Conservation (phyloP, 2,113 vertebrate genomes). For the Carettochelys insculpta region DNA sequence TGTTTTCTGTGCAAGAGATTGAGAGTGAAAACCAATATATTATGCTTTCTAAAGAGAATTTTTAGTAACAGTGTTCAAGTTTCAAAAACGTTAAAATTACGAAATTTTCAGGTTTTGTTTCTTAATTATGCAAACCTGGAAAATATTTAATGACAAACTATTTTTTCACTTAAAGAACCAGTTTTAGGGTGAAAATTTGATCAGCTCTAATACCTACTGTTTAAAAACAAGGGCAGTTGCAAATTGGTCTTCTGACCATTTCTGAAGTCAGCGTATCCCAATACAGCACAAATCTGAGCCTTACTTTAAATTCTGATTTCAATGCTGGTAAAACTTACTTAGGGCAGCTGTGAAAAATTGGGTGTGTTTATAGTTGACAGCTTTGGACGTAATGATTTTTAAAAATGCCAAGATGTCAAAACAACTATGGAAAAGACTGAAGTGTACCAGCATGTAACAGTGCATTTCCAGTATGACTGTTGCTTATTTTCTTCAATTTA, state of each 20-base stretch:
- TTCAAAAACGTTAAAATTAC: background rate
- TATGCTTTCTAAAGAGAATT: background rate
- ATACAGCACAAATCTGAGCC: slow-evolving; percentile 13
- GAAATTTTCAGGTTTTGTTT: background rate
- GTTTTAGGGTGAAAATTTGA: background rate
- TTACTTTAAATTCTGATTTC: background rate
- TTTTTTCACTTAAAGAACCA: slow-evolving; percentile 25
- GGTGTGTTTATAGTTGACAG: slow-evolving; percentile 34
- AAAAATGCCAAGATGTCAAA: background rate
- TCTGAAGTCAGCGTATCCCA: slow-evolving; percentile 12
- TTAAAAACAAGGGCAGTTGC: slow-evolving; percentile 10
- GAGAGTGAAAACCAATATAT: background rate
- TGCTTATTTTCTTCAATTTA: slow-evolving; percentile 41
- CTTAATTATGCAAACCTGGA: background rate
- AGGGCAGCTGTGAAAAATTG: background rate
- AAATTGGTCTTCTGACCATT: slow-evolving; percentile 8
- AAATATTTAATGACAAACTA: slow-evolving; percentile 28
- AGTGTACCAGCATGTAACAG: background rate
- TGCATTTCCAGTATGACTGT: slow-evolving; percentile 23
- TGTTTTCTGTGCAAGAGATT: background rate
- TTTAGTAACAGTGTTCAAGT: background rate
- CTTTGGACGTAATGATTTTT: slow-evolving; percentile 31
- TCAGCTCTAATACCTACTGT: slow-evolving; percentile 29
- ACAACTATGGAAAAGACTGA: slow-evolving; percentile 28
- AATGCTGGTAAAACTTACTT: background rate